Conservation (phyloP, 2,113 vertebrate genomes). For the Varanus salvator region DNA sequence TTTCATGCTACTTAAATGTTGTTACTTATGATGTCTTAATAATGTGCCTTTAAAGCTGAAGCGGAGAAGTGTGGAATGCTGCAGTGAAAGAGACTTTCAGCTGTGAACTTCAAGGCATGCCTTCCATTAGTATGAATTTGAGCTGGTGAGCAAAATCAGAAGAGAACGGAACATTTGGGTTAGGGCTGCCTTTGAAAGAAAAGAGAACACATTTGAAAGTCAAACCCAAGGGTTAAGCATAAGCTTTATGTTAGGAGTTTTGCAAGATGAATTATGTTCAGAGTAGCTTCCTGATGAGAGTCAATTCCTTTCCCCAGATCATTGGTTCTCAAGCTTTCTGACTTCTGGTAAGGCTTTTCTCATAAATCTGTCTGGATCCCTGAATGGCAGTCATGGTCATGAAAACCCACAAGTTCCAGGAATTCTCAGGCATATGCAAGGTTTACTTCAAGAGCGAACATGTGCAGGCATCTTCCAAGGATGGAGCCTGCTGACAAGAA, state of each 20-base stretch:
- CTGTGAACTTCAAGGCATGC: constrained; percentile 41
- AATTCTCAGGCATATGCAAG: neutral
- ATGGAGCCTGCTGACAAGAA: too few species aligned
- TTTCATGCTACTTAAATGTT: constrained; percentile 61
- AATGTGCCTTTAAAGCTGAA: constrained; percentile 24
- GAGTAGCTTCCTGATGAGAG: neutral
- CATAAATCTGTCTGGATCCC: neutral
- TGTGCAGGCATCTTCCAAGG: too few species aligned
- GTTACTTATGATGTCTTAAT: constrained; percentile 61
- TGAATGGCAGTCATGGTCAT: neutral
- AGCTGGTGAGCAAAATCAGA: constrained; percentile 7
- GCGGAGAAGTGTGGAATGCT: constrained; percentile 38
- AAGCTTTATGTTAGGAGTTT: neutral
- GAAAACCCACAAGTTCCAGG: neutral
- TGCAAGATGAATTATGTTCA: neutral
- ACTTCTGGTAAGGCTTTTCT: neutral
- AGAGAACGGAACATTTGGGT: neutral
- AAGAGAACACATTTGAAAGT: neutral
- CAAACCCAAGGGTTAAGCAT: neutral
- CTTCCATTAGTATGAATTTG: constrained; percentile 24
- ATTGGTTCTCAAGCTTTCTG: neutral
- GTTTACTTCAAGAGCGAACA: too few species aligned
- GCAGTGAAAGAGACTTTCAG: constrained; percentile 9
- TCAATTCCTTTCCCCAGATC: neutral
- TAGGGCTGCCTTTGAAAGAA: neutral